phyloP scores from a whole-genome alignment of 2,797 vertebrate genomes.

The Muscicapa comitata region DNA sequence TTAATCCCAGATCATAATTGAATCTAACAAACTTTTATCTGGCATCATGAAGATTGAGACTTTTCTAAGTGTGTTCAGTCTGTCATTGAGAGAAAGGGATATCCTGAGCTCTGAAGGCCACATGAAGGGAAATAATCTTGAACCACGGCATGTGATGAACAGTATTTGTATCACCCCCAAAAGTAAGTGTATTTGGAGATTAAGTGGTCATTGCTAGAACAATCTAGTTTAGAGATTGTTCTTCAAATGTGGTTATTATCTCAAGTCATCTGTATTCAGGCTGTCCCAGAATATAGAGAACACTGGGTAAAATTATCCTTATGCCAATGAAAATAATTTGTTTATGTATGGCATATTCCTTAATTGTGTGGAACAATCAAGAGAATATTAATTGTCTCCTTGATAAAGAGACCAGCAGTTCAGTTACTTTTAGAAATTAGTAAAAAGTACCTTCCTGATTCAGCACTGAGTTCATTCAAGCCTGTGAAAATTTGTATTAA shows the following conservation, averaged over 20 bases:
- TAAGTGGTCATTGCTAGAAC: background rate
- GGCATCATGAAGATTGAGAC: background rate
- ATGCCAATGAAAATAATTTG: background rate
- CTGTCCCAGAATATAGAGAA: background rate
- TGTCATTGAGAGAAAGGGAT: background rate
- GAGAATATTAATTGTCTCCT: conserved; percentile 23
- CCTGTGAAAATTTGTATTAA: conserved; percentile 55
- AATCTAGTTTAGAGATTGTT: background rate
- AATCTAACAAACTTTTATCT: background rate
- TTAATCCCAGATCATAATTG: background rate
- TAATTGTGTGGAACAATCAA: background rate
- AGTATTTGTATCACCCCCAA: background rate
- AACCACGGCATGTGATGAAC: background rate
- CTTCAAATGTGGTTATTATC: background rate
- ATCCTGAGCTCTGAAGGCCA: background rate
- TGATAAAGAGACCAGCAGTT: background rate
- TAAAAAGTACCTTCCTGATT: conserved; percentile 24
- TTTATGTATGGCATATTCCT: background rate
- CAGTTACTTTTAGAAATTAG: background rate
- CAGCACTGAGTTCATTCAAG: conserved; percentile 35
- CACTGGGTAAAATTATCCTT: background rate
- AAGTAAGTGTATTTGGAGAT: background rate
- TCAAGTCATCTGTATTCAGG: background rate
- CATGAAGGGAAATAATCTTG: background rate
- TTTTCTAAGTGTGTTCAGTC: background rate